Base-by-base conservation (phyloP, 2,797 vertebrate genomes). In the Tarsius wallacei region DNA sequence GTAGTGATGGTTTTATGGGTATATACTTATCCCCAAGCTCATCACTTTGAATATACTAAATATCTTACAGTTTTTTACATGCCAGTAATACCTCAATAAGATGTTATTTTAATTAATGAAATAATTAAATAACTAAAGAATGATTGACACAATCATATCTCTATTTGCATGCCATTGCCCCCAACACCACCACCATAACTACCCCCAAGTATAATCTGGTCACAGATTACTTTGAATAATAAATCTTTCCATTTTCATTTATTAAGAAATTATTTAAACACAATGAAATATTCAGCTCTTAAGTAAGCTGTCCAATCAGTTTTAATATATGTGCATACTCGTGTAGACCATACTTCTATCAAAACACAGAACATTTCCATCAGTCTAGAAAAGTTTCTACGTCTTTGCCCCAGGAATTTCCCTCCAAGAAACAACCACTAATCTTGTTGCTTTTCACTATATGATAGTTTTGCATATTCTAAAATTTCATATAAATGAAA, bases 401-500 rank as follows among this genome's bases (percentile, higher is more conserved):
- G 22, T 80, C 73, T 5, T 68, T 88, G 19, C 14, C 17, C 61
- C 92, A 33, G 55, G 10, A 77, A 51, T 57, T 2, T 8, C 5
- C 26, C 24, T 47, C 13, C 8, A 11, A 57, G 55, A 93, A 92
- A 86, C 15, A 81, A 70, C 3, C 4, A 28, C 7, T 16, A 55
- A 64, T 13, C 6, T 36, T 53, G 21, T 33, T 81, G 14, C 71
- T 96, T 82, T 57, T 47, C 5, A 51, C 16, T 76, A 2, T 10
- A 57, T 24, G 5, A 14, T 55, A 51, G 9, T 85, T 70, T 64
- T 73, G 12, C 53, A 63, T 57, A 33, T 84, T 81, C 68, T 28
- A 85, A 76, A 96, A n/a, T 49, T 85, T 96, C 42, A n/a, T 42
- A 63, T 70, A 94, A 77, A 59, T 57, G 51, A 5, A 68, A 78